phyloP scores from a whole-genome alignment of 2,888 invertebrate species.

The Lobophora halterata region DNA sequence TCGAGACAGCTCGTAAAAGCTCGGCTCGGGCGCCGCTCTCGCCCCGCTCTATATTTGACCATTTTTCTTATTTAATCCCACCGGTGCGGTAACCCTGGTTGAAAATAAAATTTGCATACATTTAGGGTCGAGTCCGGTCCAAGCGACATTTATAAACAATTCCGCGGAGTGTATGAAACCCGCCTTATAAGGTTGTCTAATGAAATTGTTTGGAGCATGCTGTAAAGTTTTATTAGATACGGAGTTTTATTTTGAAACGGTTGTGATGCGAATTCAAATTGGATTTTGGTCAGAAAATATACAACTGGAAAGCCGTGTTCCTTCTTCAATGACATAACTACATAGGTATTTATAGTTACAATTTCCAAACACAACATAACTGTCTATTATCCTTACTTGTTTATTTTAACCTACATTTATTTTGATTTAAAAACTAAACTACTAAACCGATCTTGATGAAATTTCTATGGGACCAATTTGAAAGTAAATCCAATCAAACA shows the following conservation, averaged over 20 bases:
- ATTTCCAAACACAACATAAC: no score
- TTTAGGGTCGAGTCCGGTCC: slow-evolving; percentile 48
- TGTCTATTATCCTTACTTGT: no score
- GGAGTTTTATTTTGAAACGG: slow-evolving; percentile 30
- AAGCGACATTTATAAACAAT: slow-evolving; percentile 42
- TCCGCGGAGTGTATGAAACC: slow-evolving; percentile 40
- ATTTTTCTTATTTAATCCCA: background rate
- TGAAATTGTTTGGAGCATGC: slow-evolving; percentile 50
- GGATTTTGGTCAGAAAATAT: slow-evolving; percentile 13
- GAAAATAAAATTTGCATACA: slow-evolving; percentile 76
- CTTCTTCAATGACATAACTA: no score
- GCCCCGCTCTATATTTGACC: background rate
- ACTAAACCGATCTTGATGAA: no score
- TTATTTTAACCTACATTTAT: no score
- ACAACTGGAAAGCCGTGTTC: no score
- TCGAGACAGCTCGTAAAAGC: no score
- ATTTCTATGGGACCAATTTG: no score
- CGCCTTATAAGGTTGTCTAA: slow-evolving; percentile 43
- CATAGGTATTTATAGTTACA: no score
- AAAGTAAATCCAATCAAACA: no score
- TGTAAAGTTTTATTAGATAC: slow-evolving; percentile 32
- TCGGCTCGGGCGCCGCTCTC: no score
- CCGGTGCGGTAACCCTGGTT: slow-evolving; percentile 31
- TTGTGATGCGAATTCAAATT: slow-evolving; percentile 26
- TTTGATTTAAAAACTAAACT: no score